Conservation (phyloP, 2,888 invertebrate genomes). For the Ypsolopha sequella region DNA sequence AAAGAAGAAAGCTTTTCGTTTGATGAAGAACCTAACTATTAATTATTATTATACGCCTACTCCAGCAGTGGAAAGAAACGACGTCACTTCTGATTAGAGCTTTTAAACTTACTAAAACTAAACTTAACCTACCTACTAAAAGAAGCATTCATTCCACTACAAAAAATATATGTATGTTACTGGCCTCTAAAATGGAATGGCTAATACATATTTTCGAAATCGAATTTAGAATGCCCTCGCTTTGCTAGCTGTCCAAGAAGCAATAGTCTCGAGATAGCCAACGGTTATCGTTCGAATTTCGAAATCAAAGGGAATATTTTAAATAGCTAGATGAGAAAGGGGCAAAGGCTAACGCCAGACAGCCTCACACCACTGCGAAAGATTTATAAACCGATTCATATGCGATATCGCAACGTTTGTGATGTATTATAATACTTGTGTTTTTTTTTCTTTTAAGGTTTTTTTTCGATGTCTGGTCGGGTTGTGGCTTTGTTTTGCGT, state of each 20-base stretch:
- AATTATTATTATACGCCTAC: not conserved
- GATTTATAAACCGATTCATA: constrained; percentile 44
- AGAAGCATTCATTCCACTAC: too few species aligned
- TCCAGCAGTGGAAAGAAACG: too few species aligned
- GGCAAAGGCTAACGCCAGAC: constrained; percentile 49
- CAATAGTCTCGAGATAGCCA: constrained; percentile 23
- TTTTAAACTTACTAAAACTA: too few species aligned
- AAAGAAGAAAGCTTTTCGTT: not conserved
- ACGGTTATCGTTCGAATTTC: constrained; percentile 63
- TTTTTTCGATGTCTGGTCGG: constrained; percentile 39
- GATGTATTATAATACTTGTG: constrained; percentile 52
- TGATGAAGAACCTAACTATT: not conserved
- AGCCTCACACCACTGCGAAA: constrained; percentile 44
- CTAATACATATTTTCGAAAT: too few species aligned
- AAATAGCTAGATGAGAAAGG: constrained; percentile 60
- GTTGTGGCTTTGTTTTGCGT: constrained; percentile 41
- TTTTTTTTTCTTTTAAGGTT: constrained; percentile 14
- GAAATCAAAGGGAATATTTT: constrained; percentile 65
- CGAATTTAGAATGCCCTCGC: too few species aligned
- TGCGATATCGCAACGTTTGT: constrained; percentile 49
- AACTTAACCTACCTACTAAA: too few species aligned
- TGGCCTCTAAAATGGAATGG: too few species aligned
- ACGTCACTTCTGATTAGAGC: too few species aligned
- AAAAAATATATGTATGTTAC: too few species aligned
- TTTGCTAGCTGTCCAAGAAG: not conserved